These are phyloP conservation scores for Drosophila paranaensis DNA, from an alignment of 2,888 invertebrate genomes.

Conservation along the genomic window DNA sequence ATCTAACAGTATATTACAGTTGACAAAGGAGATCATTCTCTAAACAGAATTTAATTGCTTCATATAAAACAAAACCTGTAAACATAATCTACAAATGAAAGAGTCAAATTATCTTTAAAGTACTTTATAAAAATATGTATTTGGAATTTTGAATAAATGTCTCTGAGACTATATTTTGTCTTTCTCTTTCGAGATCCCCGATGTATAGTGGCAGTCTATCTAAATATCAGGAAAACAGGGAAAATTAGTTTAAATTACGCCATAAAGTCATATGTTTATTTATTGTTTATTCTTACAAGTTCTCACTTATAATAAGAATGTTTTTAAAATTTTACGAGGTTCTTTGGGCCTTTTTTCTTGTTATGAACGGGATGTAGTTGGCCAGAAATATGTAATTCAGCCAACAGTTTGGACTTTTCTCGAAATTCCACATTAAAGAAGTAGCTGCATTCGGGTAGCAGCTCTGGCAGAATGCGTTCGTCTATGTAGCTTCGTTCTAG, in stretches of 20 bases:
- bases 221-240: background rate
- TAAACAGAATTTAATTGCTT: too few species aligned
- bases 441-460: conserved; percentile 54
- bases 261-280: background rate
- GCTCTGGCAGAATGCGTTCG: conserved; percentile 48
- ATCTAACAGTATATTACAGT: too few species aligned
- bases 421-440: conserved; percentile 32
- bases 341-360: conserved; percentile 4
- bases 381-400: conserved; percentile 37
- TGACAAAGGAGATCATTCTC: too few species aligned
- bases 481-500: conserved; percentile 49
- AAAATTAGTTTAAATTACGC: background rate
- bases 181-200: too few species aligned
- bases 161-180: too few species aligned
- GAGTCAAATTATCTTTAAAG: too few species aligned
- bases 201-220: background rate
- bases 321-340: conserved; percentile 1
- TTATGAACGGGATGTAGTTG: conserved; percentile 17
- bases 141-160: too few species aligned
- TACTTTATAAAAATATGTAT: too few species aligned
- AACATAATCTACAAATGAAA: too few species aligned
- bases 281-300: background rate
- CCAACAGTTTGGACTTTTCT: conserved; percentile 34
- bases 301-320: background rate
- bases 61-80: too few species aligned